These are phyloP conservation scores for Microtus pennsylvanicus DNA, from an alignment of 2,113 vertebrate genomes.

Conservation along the genomic window DNA sequence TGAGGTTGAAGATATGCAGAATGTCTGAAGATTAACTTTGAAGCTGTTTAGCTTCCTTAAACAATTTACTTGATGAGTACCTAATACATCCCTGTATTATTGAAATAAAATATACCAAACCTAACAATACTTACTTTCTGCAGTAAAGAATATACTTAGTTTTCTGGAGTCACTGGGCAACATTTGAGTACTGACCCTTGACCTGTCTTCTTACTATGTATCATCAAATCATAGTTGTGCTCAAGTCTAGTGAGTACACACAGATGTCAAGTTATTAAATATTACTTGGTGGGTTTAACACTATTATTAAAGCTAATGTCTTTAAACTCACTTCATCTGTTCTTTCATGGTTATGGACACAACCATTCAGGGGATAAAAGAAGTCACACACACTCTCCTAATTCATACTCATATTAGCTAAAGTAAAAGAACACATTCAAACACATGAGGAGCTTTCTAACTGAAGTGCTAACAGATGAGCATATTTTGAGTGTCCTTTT, in stretches of 20 bases:
- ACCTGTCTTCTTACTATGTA: neutral
- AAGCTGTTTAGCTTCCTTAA: neutral
- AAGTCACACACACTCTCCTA: neutral
- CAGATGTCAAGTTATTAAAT: neutral
- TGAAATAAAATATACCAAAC: neutral
- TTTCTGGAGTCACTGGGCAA: neutral
- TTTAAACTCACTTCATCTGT: slow-evolving; percentile 23
- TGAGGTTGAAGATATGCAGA: neutral
- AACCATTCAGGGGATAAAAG: neutral
- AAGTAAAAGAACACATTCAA: neutral
- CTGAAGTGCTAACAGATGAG: neutral
- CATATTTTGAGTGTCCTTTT: neutral
- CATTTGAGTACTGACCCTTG: neutral
- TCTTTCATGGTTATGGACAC: neutral
- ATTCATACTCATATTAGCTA: neutral
- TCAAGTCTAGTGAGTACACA: neutral
- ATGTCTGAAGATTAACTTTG: slow-evolving; percentile 21
- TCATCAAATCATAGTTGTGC: slow-evolving; percentile 4
- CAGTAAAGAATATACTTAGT: neutral
- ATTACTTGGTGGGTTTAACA: neutral
- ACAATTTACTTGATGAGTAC: neutral
- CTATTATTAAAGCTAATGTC: slow-evolving; percentile 36
- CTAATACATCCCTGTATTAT: neutral
- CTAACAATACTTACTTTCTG: neutral
- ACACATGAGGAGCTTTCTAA: neutral